Evolutionary conservation across 2,888 invertebrate species (phyloP), one percentile per base, ranked within the genome.

Genomic region (Pemphredon lugubris): DNA sequence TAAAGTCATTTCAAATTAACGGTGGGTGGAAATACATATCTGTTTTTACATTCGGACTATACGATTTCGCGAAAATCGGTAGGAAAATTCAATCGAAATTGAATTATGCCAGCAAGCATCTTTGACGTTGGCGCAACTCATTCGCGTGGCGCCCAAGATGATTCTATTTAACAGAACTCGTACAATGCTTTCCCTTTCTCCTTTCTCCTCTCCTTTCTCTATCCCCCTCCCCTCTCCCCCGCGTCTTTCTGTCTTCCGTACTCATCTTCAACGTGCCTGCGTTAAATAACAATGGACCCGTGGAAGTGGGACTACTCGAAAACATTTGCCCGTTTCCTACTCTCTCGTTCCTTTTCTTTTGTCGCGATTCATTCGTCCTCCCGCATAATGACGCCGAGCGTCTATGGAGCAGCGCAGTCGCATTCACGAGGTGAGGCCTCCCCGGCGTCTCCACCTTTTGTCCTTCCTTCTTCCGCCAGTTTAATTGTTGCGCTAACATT

Each of bases 291-390:
- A 83, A 81, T 83, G 74, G 83, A 45, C 53, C 51, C 81, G 64
- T 69, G 68, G 75, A 79, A 73, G 74, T 79, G 73, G 80, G 80
- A 79, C 77, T 79, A 74, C 79, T 79, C 79, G 74, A 79, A 79
- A 79, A 79, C 79, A 70, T 76, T 76, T 76, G 70, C 75, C 73
- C 61, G 67, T 75, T 78, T 79, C 74, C 79, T 72, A 61, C 34
- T 34, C 54, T 34, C 21, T 20, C 48, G 42, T 58, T 61, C 50
- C 59, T 55, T n/a, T n/a, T 55, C 81, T 79, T 79, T 83, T 84
- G 82, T 81, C 79, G 76, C 79, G 77, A 79, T 77, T 82, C 79
- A 80, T 79, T 80, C 79, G 77, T 75, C 72, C 69, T 79, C 67
- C 73, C 77, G 77, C 77, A 82, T 81, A 81, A 81, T 82, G 82